Percentiles rank a stretch among this genome's conserved stretches.
These are phyloP conservation scores for Coelogynopora nodosa DNA, from an alignment of 2,888 invertebrate species.

Conservation along the genomic window DNA sequence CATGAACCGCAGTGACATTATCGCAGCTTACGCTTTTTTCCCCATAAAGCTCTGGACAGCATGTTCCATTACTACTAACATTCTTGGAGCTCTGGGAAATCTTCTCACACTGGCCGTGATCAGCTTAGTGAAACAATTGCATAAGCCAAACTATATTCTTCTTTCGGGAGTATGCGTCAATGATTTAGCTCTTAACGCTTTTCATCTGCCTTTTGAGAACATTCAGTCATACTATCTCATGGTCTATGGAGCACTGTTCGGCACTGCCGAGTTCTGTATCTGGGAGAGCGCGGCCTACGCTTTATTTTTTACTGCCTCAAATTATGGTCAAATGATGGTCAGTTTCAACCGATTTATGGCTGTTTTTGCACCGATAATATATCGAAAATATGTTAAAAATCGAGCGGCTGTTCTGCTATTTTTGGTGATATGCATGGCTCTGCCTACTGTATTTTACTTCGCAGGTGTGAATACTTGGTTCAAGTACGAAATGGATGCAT, in stretches of 20 bases:
- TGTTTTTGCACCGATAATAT: background rate
- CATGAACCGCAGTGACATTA: no score
- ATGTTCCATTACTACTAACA: background rate
- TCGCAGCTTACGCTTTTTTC: background rate
- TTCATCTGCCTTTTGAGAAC: slow-evolving; percentile 6
- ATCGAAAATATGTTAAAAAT: background rate
- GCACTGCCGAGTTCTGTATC: background rate
- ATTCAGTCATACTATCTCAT: background rate
- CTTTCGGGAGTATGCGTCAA: background rate
- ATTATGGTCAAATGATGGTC: background rate
- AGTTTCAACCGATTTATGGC: background rate
- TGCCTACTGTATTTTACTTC: background rate
- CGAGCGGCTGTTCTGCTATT: background rate
- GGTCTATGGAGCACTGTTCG: background rate
- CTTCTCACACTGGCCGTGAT: background rate
- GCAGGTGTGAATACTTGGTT: background rate
- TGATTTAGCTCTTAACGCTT: background rate
- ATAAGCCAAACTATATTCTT: background rate
- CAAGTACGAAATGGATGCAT: background rate
- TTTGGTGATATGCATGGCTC: background rate
- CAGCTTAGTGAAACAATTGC: background rate
- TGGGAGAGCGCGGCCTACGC: background rate
- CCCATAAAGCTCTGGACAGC: background rate
- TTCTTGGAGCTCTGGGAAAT: background rate
- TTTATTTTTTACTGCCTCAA: background rate